Evolutionary conservation across 2,888 invertebrate genomes (phyloP).

Genomic region (Scaptomyza parva): DNA sequence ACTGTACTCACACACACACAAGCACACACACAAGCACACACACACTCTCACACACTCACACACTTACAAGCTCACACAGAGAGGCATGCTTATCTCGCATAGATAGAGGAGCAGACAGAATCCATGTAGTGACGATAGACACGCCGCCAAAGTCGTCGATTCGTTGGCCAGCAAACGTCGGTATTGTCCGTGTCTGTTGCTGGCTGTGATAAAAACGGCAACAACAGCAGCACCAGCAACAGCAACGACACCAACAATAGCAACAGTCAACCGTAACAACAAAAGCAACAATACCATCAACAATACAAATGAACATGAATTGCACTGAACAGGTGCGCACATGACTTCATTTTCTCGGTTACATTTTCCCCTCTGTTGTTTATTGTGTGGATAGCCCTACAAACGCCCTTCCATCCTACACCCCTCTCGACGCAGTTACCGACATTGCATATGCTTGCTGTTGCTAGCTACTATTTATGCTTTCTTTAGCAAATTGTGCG

Average conservation of each 20-base stretch:
- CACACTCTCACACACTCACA: conserved; percentile 14
- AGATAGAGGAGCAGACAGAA: conserved; percentile 38
- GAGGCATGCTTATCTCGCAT: conserved; percentile 25
- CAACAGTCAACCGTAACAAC: conserved; percentile 17
- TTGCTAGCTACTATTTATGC: conserved; percentile 69
- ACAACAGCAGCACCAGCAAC: conserved; percentile 33
- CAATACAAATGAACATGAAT: conserved; percentile 79
- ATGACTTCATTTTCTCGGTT: conserved; percentile 76
- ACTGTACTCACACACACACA: conserved; percentile 13
- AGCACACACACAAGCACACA: conserved; percentile 14
- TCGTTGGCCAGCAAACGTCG: conserved; percentile 55
- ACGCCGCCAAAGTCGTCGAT: conserved; percentile 60
- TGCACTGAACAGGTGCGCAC: conserved; percentile 78
- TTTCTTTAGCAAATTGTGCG: conserved; percentile 77
- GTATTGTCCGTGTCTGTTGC: conserved; percentile 55
- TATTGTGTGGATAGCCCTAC: conserved; percentile 42
- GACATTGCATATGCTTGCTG: conserved; percentile 58
- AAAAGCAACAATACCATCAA: conserved; percentile 52
- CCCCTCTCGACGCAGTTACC: neutral
- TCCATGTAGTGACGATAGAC: conserved; percentile 71
- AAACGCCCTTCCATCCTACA: neutral
- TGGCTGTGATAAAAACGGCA: conserved; percentile 47
- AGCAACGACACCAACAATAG: conserved; percentile 18
- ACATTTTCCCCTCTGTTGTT: conserved; percentile 55
- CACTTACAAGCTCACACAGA: conserved; percentile 7